Base-by-base conservation (phyloP, 2,113 vertebrate species). In the Baryphthengus martii region DNA sequence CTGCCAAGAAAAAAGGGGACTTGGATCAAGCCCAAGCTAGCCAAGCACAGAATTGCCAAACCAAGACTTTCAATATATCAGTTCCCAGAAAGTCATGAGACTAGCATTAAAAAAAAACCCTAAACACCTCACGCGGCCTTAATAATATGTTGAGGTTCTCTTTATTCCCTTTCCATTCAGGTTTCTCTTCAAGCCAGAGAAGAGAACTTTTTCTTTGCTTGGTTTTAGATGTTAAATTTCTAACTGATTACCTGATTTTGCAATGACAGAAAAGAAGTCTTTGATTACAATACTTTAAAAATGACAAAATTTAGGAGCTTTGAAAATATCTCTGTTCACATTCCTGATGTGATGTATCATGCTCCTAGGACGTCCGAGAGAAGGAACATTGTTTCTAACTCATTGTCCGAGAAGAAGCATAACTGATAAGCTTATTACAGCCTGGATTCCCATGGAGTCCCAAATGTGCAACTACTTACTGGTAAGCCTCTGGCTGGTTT, bases 51-150 rank as follows among this genome's bases (percentile, higher is more conserved):
- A 89, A 81, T 29, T 87, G 68, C 93, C 93, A 95, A 92, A 92
- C 68, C 37, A 59, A 95, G 53, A 50, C 79, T 77, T 96, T 96
- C 90, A 96, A 86, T 82, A 96, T 84, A 77, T 89, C 49, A 11
- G 83, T 95, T 91, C 95, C 65, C 94, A 92, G 89, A 96, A 96
- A 96, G 72, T 94, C 90, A 89, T 81, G 72, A 78, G 92, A 53
- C 65, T 78, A 70, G 90, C 79, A 88, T 84, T 88, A 80, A 83
- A 92, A 79, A 40, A 17, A 31, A 35, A 18, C 37, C 20, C 15
- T 15, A 31, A 13, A 56, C 20, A 39, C 29, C 23, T 88, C 52
- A 81, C 0, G 1, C 75, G 11, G 25, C 50, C 35, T 93, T 92
- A 89, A 17, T 59, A 93, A 86, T 75, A 82, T 44, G 65, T 92